Conservation (phyloP, 2,888 invertebrate genomes). For the Synanthedon andrenaeformis region DNA sequence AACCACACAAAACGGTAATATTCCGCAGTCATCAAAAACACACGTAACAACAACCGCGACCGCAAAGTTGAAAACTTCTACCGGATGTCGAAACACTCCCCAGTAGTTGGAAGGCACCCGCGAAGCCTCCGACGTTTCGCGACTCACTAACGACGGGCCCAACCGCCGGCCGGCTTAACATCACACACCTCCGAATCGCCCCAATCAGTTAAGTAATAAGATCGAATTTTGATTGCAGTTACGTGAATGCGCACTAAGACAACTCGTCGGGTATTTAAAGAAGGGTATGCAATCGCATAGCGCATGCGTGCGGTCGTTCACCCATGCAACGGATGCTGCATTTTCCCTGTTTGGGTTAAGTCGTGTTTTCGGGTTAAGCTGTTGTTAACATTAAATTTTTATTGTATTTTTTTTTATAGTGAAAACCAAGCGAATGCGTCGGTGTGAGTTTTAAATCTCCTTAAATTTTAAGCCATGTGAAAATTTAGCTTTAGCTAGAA, state of each 20-base stretch:
- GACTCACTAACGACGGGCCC: conserved; percentile 29
- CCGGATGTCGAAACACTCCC: conserved; percentile 14
- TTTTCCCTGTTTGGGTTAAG: conserved; percentile 20
- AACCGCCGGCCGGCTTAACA: conserved; percentile 14
- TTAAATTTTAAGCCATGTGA: no score
- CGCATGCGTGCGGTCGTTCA: conserved; percentile 57
- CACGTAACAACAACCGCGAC: background rate
- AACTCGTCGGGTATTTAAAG: conserved; percentile 49
- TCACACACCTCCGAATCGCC: conserved; percentile 40
- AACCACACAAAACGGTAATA: no score
- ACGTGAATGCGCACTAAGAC: conserved; percentile 51
- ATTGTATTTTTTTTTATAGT: no score
- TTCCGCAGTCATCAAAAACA: background rate
- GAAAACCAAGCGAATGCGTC: no score
- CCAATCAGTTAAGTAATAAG: conserved; percentile 59
- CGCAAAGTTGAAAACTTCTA: conserved; percentile 5
- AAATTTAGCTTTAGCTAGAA: no score
- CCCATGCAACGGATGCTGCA: conserved; percentile 53
- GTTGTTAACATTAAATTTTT: conserved; percentile 4
- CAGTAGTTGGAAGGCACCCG: conserved; percentile 16
- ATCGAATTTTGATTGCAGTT: conserved; percentile 67
- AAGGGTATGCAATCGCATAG: conserved; percentile 16
- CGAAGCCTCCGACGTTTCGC: conserved; percentile 32
- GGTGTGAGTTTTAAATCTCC: no score
- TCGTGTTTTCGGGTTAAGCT: conserved; percentile 24